Percentiles rank a stretch among this genome's conserved stretches.
These are phyloP conservation scores for Oreortyx pictus DNA, from an alignment of 2,797 vertebrate species.

Conservation along the genomic window DNA sequence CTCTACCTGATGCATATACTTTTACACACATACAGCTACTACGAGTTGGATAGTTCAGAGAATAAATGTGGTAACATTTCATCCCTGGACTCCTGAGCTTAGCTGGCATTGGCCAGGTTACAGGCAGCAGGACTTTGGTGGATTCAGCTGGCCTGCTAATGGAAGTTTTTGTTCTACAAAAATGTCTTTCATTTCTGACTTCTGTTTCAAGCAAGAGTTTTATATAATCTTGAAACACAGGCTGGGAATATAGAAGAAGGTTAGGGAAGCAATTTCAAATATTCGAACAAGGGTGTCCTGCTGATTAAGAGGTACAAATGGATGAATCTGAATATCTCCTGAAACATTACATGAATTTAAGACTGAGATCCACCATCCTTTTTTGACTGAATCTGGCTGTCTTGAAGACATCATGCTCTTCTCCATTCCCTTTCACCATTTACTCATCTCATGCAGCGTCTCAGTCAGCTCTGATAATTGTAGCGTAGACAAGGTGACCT, in stretches of 20 bases:
- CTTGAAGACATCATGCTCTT: fast-evolving
- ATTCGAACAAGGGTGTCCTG: background rate
- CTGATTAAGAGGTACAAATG: background rate
- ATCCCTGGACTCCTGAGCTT: background rate
- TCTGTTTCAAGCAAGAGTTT: background rate
- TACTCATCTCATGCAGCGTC: background rate
- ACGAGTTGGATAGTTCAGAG: background rate
- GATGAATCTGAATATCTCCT: background rate
- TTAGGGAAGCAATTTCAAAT: background rate
- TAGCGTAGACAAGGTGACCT: background rate
- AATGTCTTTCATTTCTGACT: background rate
- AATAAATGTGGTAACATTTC: background rate
- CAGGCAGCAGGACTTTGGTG: background rate
- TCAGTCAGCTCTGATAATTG: background rate
- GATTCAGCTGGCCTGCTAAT: background rate
- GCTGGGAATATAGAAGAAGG: background rate
- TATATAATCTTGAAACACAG: background rate
- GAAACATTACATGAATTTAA: background rate
- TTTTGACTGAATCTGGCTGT: background rate
- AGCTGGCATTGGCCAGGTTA: background rate
- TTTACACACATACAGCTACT: slow-evolving; percentile 1
- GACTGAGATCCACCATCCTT: background rate
- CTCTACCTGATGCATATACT: background rate
- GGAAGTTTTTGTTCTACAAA: background rate
- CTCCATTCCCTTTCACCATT: background rate